Evolutionary conservation across 1,140 invertebrate species (phyloP).

Genomic region (Drosophila truncata): DNA sequence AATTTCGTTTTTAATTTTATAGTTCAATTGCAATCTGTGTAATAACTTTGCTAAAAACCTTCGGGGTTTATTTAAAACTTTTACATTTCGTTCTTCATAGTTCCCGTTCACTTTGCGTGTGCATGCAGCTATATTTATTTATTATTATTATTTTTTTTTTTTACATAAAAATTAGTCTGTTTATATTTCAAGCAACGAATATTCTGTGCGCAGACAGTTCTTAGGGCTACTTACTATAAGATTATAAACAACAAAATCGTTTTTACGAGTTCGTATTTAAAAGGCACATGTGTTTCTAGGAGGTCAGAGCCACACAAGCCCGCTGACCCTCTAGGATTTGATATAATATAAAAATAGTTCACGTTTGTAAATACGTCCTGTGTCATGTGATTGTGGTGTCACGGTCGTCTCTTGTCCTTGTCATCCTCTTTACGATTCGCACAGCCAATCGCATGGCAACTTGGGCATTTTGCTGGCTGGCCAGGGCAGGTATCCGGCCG

Average conservation of each 20-base stretch:
- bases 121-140: no score
- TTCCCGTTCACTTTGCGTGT: no score
- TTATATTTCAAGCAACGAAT: slow-evolving; percentile 18
- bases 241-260: slow-evolving; percentile 17
- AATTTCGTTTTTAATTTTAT: no score
- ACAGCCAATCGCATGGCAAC: slow-evolving; percentile 93
- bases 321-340: slow-evolving; percentile 22
- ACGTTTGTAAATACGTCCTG: slow-evolving; percentile 32
- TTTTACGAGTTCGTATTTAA: slow-evolving; percentile 27
- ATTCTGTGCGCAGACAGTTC: slow-evolving; percentile 12
- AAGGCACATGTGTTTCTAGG: slow-evolving; percentile 55
- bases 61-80: no score
- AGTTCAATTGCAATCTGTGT: no score
- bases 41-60: no score
- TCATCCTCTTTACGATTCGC: slow-evolving; percentile 87
- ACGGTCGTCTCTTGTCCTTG: neutral
- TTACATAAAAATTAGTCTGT: slow-evolving; percentile 9
- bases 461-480: slow-evolving; percentile 94
- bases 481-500: slow-evolving; percentile 93
- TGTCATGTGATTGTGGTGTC: slow-evolving; percentile 40
- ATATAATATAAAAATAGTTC: slow-evolving; percentile 12
- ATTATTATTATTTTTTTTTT: no score
- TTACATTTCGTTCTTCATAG: no score
- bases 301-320: no score
- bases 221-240: slow-evolving; percentile 12